Evolutionary conservation across 1,140 invertebrate genomes (phyloP), one percentile per base, ranked within the genome.

Genomic region (Diachasmimorpha longicaudata): DNA sequence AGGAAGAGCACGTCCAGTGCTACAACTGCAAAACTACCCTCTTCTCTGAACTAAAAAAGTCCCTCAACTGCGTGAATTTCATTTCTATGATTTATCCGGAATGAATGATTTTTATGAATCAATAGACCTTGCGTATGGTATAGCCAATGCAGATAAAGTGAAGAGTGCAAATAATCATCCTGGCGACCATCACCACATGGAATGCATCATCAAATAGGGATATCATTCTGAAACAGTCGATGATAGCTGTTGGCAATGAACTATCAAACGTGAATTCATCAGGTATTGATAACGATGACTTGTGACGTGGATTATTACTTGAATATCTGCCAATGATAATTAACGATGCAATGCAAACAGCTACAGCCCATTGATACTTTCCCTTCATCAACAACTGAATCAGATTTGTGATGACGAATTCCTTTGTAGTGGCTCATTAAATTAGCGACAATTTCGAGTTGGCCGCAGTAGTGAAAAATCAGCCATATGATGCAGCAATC

Each of bases 281-380:
- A 19, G 16, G 14, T n/a, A 19, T 9, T 19, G 16, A 52, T 52
- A 52, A 1, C 9, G n/a, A 19, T 8, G 19, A 52, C 14, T n/a
- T 16, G 14, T 52, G 14, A n/a, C 19, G 9, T 19, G 16, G 9
- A 19, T 52, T 19, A 52, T 52, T 52, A 52, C 48, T 52, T 52
- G 48, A 52, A 52, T 52, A 52, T 52, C 14, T 9, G 48, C 16
- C 69, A 44, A 55, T 74, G 73, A 23, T 74, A 8, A 48, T 69
- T 19, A 25, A 74, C 44, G 25, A 74, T 74, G 46, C 73, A 74
- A 6, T 69, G 39, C 11, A 74, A 36, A 39, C 73, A 74, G n/a
- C 31, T 42, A 19, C 72, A 73, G 5, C 19, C 39, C 14, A 23
- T 14, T 23, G 4, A 14, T 0, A n/a, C n/a, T 5, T 0, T 31